phyloP scores from a whole-genome alignment of 2,888 invertebrate genomes.

The Sarcophaga variegata region DNA sequence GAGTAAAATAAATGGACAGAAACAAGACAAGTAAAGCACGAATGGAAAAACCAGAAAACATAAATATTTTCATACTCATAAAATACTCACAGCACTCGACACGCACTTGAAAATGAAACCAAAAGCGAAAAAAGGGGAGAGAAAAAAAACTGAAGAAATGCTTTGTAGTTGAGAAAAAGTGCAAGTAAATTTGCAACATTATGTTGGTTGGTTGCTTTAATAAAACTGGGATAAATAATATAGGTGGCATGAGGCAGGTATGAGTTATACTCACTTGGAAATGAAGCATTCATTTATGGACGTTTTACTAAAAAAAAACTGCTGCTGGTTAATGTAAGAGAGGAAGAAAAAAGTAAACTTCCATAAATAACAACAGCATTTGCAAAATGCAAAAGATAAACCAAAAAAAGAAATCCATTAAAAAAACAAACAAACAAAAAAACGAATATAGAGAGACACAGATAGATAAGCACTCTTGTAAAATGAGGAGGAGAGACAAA shows the following conservation, averaged over 20 bases:
- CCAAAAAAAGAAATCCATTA: constrained; percentile 24
- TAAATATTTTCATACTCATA: constrained; percentile 28
- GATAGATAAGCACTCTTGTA: constrained; percentile 33
- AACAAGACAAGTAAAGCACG: not conserved
- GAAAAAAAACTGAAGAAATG: constrained; percentile 35
- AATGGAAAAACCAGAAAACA: constrained; percentile 1
- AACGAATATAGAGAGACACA: not conserved
- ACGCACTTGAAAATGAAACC: constrained; percentile 53
- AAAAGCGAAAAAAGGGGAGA: constrained; percentile 20
- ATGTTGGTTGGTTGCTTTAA: constrained; percentile 26
- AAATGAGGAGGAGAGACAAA: not conserved
- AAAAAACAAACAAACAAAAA: not conserved
- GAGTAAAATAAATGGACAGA: not conserved
- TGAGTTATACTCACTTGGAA: not conserved
- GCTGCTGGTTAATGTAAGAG: constrained; percentile 38
- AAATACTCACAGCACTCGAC: constrained; percentile 34
- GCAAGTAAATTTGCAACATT: constrained; percentile 59
- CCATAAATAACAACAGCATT: constrained; percentile 55
- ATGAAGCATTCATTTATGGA: constrained; percentile 22
- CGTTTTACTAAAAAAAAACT: constrained; percentile 15
- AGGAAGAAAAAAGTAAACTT: constrained; percentile 11
- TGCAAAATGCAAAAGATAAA: not conserved
- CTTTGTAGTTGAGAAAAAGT: constrained; percentile 44
- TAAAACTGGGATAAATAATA: not conserved
- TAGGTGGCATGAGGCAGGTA: too few species aligned